Percentiles rank a stretch among this genome's conserved stretches.
Evolutionary conservation across 2,797 vertebrate genomes (phyloP).

Genomic region (Buphagus erythrorhynchus): DNA sequence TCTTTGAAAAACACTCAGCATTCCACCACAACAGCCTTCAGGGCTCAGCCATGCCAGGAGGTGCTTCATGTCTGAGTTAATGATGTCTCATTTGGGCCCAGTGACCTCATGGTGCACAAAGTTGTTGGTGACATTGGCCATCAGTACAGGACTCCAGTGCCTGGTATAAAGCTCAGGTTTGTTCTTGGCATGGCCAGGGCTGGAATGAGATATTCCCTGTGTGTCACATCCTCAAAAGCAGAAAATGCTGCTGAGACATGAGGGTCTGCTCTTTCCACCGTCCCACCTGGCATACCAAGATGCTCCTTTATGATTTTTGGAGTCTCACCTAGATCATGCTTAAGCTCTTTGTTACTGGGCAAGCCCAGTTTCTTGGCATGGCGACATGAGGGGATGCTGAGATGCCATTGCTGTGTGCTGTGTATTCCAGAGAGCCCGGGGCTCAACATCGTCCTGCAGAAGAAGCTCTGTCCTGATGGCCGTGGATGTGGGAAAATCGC

Average conservation of each 20-base stretch:
- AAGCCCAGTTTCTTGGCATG: fast-evolving
- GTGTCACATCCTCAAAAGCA: background rate
- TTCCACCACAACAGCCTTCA: background rate
- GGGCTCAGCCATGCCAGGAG: fast-evolving
- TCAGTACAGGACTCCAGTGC: background rate
- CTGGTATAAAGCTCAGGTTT: background rate
- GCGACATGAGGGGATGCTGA: fast-evolving
- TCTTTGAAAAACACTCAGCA: background rate
- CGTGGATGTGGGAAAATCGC: slow-evolving; percentile 69
- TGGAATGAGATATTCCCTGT: background rate
- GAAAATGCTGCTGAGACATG: background rate
- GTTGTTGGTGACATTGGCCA: background rate
- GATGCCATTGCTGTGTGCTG: background rate
- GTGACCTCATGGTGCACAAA: background rate
- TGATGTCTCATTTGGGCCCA: background rate
- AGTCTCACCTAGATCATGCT: background rate
- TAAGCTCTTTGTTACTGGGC: fast-evolving
- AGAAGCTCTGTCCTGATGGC: slow-evolving; percentile 47
- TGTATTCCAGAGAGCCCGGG: slow-evolving; percentile 44
- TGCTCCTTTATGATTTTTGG: background rate
- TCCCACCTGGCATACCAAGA: fast-evolving
- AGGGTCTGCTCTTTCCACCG: background rate
- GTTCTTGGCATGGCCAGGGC: background rate
- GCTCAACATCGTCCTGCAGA: fast-evolving
- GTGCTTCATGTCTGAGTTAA: background rate